phyloP scores from a whole-genome alignment of 2,888 invertebrate genomes.

The Acanthococcus lagerstroemiae region DNA sequence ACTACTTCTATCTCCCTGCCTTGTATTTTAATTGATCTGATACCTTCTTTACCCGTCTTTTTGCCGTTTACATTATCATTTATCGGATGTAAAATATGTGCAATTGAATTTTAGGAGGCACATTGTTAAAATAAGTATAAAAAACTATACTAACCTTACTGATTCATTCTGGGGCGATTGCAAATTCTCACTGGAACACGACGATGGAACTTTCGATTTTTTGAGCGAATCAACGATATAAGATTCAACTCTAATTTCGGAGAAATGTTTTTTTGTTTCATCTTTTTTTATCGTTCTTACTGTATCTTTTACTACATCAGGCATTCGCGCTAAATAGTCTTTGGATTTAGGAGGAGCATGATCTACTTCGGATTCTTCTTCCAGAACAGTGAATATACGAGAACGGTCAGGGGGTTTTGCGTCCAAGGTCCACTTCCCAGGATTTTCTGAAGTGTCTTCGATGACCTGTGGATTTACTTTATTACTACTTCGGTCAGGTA shows the following conservation, averaged over 20 bases:
- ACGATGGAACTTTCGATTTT: neutral
- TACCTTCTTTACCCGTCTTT: too few relatives aligned
- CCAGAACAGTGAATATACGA: slow-evolving; percentile 57
- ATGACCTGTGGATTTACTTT: too few relatives aligned
- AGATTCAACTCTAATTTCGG: slow-evolving; percentile 17
- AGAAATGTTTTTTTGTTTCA: neutral
- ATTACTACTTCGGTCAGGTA: too few relatives aligned
- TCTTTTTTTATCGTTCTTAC: slow-evolving; percentile 43
- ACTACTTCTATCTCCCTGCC: too few relatives aligned
- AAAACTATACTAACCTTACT: neutral
- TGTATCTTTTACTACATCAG: slow-evolving; percentile 44
- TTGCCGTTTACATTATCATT: too few relatives aligned
- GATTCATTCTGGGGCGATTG: neutral
- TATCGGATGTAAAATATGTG: too few relatives aligned
- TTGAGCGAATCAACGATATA: slow-evolving; percentile 10
- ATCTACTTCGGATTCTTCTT: slow-evolving; percentile 46
- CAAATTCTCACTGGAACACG: slow-evolving; percentile 10
- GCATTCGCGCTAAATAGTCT: slow-evolving; percentile 40
- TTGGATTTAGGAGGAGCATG: slow-evolving; percentile 34
- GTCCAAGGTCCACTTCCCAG: neutral
- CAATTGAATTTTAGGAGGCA: too few relatives aligned
- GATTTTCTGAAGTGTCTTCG: too few relatives aligned
- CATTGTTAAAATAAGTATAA: too few relatives aligned
- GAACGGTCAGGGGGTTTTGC: neutral
- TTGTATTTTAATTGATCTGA: too few relatives aligned